These are phyloP conservation scores for Orientallactaga bullata DNA, from an alignment of 2,113 vertebrate species.

Conservation along the genomic window DNA sequence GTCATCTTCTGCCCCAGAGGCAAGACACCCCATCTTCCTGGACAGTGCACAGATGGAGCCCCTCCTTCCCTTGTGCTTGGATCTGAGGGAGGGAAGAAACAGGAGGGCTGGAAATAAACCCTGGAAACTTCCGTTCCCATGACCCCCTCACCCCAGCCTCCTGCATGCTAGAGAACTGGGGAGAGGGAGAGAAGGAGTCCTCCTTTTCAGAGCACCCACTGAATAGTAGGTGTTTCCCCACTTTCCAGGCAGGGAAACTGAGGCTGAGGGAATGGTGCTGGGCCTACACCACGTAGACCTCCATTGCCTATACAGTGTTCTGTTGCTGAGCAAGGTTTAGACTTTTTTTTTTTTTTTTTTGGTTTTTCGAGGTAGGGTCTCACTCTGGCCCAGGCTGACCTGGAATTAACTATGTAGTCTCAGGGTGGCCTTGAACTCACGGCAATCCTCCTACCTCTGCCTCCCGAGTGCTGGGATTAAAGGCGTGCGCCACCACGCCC, in stretches of 20 bases:
- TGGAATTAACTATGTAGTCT: too few species aligned
- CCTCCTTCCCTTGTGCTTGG: constrained; percentile 23
- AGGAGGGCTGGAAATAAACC: constrained; percentile 69
- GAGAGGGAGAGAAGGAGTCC: background rate
- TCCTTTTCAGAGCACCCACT: constrained; percentile 15
- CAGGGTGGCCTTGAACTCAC: too few species aligned
- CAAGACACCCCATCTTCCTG: constrained; percentile 76
- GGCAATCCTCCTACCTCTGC: too few species aligned
- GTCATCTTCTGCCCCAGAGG: constrained; percentile 76
- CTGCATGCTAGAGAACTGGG: constrained; percentile 27
- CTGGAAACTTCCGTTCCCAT: constrained; percentile 80
- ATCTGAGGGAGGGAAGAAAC: constrained; percentile 57
- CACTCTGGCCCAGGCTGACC: too few species aligned
- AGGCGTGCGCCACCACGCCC: too few species aligned
- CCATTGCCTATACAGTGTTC: background rate
- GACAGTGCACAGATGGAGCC: constrained; percentile 19
- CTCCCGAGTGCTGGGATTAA: too few species aligned
- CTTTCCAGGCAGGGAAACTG: background rate
- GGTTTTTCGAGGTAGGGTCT: too few species aligned
- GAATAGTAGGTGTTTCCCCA: background rate
- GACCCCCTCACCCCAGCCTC: constrained; percentile 69
- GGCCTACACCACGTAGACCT: background rate
- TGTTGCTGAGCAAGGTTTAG: background rate
- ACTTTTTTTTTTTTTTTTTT: background rate
- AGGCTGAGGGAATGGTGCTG: background rate